phyloP scores from a whole-genome alignment of 1,140 invertebrate species.

The Stratiolaelaps scimitus region DNA sequence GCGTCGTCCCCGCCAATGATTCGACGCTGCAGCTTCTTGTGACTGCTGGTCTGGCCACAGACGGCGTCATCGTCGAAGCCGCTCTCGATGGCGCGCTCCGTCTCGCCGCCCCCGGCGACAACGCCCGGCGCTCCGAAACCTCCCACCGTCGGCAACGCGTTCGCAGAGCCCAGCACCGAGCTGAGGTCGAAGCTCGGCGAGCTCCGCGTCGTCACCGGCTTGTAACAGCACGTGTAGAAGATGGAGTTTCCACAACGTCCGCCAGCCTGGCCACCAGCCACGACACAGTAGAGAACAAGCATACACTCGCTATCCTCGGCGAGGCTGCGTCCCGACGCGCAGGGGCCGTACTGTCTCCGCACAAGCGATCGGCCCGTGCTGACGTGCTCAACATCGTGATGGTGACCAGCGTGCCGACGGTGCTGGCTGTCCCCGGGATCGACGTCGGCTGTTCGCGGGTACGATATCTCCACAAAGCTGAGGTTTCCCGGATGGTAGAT shows the following conservation, averaged over 20 bases:
- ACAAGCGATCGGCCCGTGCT: too few relatives aligned
- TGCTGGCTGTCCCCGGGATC: too few relatives aligned
- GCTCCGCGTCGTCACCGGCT: constrained; percentile 17
- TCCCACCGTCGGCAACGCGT: background rate
- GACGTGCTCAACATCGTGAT: too few relatives aligned
- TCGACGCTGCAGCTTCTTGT: constrained; percentile 42
- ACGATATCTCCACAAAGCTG: too few relatives aligned
- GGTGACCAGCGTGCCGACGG: too few relatives aligned
- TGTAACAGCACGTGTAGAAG: constrained; percentile 16
- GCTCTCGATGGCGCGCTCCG: constrained; percentile 5
- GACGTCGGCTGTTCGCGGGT: too few relatives aligned
- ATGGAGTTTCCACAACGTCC: constrained; percentile 11
- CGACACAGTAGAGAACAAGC: constrained; percentile 2
- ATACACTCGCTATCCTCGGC: constrained; percentile 11
- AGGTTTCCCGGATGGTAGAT: too few relatives aligned
- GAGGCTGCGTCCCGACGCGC: too few relatives aligned
- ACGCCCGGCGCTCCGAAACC: constrained; percentile 21
- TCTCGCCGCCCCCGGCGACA: background rate
- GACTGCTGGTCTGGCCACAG: constrained; percentile 21
- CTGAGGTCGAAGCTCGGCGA: constrained; percentile 19
- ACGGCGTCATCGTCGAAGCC: constrained; percentile 25
- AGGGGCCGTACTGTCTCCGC: too few relatives aligned
- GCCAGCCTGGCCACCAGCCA: background rate
- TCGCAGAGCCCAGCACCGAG: constrained; percentile 14
- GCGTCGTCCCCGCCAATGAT: constrained; percentile 83